Evolutionary conservation across 2,113 vertebrate species (phyloP).

Genomic region (Harpagus bidentatus): DNA sequence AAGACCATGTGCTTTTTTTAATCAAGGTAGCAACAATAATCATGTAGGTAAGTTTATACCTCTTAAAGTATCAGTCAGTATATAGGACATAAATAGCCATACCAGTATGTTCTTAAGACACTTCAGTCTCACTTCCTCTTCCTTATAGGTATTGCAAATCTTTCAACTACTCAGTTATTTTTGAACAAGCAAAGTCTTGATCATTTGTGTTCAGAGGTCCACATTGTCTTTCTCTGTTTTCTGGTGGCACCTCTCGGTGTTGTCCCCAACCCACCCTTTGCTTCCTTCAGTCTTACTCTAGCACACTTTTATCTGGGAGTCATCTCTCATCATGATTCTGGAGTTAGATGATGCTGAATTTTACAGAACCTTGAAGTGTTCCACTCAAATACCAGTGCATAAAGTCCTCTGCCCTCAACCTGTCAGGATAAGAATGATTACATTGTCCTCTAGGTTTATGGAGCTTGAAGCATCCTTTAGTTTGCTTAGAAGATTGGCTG

Average conservation of each 20-base stretch:
- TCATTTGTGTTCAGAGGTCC: not conserved
- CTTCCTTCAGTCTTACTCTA: not conserved
- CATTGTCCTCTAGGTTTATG: not conserved
- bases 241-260: not conserved
- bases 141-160: not conserved
- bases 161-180: not conserved
- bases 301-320: not conserved
- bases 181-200: not conserved
- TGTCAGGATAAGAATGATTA: not conserved
- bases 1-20: not conserved
- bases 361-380: not conserved
- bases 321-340: not conserved
- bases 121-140: not conserved
- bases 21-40: not conserved
- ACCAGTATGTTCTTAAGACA: not conserved
- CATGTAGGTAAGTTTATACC: not conserved
- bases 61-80: not conserved
- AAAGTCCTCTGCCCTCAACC: not conserved
- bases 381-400: not conserved
- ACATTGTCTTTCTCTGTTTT: not conserved
- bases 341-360: not conserved
- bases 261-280: not conserved
- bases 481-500: not conserved
- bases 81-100: not conserved
- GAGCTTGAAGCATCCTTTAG: not conserved